A percentile compares a stretch with the other conserved stretches of the same genome.
Conservation (phyloP, 92 coral and sea anemone genomes). For the Micromussa lordhowensis region DNA sequence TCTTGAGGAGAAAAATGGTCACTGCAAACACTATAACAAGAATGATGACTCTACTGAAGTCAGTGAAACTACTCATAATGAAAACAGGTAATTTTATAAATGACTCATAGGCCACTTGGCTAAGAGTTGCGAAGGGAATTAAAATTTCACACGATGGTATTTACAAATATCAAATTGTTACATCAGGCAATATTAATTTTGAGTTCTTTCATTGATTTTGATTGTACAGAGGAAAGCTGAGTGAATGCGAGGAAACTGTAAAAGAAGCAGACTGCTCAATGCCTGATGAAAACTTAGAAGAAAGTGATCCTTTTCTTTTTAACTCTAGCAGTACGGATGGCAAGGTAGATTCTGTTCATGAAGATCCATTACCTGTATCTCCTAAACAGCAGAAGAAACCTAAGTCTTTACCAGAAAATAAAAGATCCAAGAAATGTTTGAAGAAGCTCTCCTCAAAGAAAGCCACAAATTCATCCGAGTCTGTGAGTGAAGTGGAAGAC, state of each 20-base stretch:
- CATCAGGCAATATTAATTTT: background rate
- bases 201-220: background rate
- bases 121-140: too few species aligned
- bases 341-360: background rate
- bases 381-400: slow-evolving; percentile 6
- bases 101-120: too few species aligned
- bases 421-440: slow-evolving; percentile 15
- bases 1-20: slow-evolving; percentile 63
- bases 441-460: background rate
- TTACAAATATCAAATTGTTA: background rate
- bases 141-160: too few species aligned
- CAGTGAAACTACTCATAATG: background rate
- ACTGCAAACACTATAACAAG: background rate
- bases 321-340: background rate
- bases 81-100: background rate
- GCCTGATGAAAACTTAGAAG: slow-evolving; percentile 20
- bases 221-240: slow-evolving; percentile 1
- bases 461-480: background rate
- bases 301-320: slow-evolving; percentile 48
- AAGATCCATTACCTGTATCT: background rate
- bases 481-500: background rate
- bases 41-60: background rate
- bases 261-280: background rate
- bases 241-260: slow-evolving; percentile 10
- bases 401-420: background rate